Evolutionary conservation across 1,140 invertebrate genomes (phyloP), one percentile per base, ranked within the genome.

Genomic region (Asobara japonica): DNA sequence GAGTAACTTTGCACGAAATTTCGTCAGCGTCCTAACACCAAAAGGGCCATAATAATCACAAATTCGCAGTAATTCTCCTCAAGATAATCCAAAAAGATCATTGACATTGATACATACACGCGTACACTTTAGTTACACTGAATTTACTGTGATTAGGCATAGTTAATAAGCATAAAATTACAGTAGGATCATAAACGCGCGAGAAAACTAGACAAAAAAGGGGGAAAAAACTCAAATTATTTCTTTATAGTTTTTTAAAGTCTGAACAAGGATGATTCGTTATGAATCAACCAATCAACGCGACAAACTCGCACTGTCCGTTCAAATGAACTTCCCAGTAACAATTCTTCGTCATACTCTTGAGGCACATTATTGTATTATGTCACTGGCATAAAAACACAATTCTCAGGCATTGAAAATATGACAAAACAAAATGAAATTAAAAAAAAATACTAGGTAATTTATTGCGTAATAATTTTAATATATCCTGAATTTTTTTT

Each of bases 71-170:
- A 38, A 38, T 38, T 1, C 36, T 10, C 36, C 36, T 38, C 36
- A 13, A 13, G 36, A 38, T 8, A 4, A 38, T 4, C 5, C 41
- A 3, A 41, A 64, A 10, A 36, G 45, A 30, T 45, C 10, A 56
- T 18, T 27, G 16, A 10, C 36, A 60, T 31, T 60, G 10, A 25
- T 61, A 69, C 78, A 68, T 80, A 80, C 78, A 80, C 41, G 61
- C 72, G 51, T 78, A 76, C 48, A 69, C 67, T 51, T 75, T 78
- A 18, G 71, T 73, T 36, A 72, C 27, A 41, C 25, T 65, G n/a
- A 64, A 81, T 65, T 79, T 75, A 60, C 74, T 78, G 69, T 72
- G 48, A 30, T 75, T 51, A 60, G 79, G 76, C 80, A 81, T 81
- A 27, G 72, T 75, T 71, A 7, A 36, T 29, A 65, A 36, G 27